These are phyloP conservation scores for Lydus trimaculatus DNA, from an alignment of 2,888 invertebrate species.

Conservation along the genomic window DNA sequence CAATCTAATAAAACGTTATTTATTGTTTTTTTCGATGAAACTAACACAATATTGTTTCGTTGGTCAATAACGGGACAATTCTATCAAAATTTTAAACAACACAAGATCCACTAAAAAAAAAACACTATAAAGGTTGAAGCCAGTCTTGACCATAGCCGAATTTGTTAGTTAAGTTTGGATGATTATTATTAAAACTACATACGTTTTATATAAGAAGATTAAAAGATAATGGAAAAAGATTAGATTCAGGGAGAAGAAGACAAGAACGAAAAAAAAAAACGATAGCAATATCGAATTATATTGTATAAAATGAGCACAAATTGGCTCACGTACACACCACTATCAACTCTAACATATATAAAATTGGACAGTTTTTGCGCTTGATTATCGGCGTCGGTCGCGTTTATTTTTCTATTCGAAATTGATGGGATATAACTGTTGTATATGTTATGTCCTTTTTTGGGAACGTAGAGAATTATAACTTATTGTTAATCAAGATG, in stretches of 20 bases:
- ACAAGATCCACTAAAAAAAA: too few relatives aligned
- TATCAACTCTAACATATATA: neutral
- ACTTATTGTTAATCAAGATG: neutral
- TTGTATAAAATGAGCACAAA: constrained; percentile 43
- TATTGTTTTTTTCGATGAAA: constrained; percentile 40
- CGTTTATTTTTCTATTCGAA: constrained; percentile 14
- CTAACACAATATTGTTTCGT: constrained; percentile 49
- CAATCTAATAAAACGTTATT: neutral
- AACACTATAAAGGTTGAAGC: neutral
- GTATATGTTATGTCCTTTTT: constrained; percentile 1
- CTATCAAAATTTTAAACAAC: constrained; percentile 24
- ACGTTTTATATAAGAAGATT: neutral
- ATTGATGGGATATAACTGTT: constrained; percentile 7
- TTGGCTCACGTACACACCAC: constrained; percentile 52
- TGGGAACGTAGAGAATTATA: neutral
- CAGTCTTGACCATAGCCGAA: neutral
- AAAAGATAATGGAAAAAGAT: neutral
- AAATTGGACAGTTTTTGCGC: constrained; percentile 42
- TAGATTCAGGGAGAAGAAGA: neutral
- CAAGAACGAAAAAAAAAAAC: constrained; percentile 44
- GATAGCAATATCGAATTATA: constrained; percentile 51
- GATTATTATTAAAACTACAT: constrained; percentile 10
- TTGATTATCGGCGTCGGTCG: constrained; percentile 12
- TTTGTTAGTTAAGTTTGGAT: too few relatives aligned
- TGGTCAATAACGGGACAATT: constrained; percentile 48